These are phyloP conservation scores for Cetonia aurata DNA, from an alignment of 2,888 invertebrate genomes.

Conservation along the genomic window DNA sequence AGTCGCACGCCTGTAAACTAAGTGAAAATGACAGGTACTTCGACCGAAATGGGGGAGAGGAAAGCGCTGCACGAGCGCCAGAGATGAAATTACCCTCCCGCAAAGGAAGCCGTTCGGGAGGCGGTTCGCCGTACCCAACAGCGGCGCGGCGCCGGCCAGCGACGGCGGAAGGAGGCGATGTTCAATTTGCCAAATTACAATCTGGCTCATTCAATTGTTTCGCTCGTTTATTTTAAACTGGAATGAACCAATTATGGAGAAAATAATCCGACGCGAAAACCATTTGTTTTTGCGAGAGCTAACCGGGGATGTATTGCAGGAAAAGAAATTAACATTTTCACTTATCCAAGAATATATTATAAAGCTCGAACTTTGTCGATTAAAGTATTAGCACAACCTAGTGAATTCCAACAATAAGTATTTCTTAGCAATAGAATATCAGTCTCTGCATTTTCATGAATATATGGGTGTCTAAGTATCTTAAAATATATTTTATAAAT, in stretches of 20 bases:
- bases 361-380: no score
- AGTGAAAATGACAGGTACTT: slow-evolving; percentile 60
- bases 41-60: slow-evolving; percentile 50
- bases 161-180: slow-evolving; percentile 28
- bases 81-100: slow-evolving; percentile 25
- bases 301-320: no score
- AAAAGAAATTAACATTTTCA: no score
- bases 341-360: no score
- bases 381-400: no score
- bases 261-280: slow-evolving; percentile 50
- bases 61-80: neutral
- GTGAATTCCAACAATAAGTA: no score
- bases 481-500: no score
- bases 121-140: neutral
- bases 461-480: no score
- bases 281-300: slow-evolving; percentile 38
- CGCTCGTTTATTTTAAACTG: slow-evolving; percentile 57
- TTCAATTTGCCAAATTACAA: slow-evolving; percentile 59
- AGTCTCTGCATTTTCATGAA: no score
- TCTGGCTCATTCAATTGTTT: slow-evolving; percentile 58
- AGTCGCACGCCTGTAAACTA: slow-evolving; percentile 57
- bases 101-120: slow-evolving; percentile 1
- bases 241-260: slow-evolving; percentile 51
- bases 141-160: neutral
- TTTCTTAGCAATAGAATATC: no score